Percentiles rank a stretch among this genome's conserved stretches.
Evolutionary conservation across 2,113 vertebrate species (phyloP).

Genomic region (Microtus pennsylvanicus): DNA sequence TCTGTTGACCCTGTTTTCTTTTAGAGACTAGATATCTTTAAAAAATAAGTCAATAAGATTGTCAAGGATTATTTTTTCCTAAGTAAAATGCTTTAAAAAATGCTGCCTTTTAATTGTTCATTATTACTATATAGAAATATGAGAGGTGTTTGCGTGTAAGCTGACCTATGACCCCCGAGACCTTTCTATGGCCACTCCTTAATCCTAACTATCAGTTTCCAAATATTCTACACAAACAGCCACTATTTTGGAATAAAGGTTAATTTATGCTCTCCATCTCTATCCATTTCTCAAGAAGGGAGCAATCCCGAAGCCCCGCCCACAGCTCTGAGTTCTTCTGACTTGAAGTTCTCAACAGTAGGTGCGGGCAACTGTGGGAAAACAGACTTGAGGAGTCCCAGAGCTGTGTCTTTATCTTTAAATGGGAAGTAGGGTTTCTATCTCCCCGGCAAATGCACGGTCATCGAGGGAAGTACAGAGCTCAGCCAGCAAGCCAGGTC

Average conservation of each 20-base stretch:
- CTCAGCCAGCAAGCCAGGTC: no score
- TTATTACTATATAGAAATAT: neutral
- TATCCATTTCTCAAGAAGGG: slow-evolving; percentile 11
- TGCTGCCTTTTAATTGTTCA: neutral
- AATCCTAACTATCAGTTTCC: neutral
- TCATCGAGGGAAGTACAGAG: neutral
- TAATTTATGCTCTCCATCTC: neutral
- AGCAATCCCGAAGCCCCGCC: neutral
- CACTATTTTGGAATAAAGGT: neutral
- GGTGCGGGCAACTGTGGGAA: neutral
- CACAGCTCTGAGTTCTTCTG: neutral
- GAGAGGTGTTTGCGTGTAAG: neutral
- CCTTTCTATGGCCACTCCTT: neutral
- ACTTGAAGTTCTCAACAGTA: neutral
- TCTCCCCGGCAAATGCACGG: neutral
- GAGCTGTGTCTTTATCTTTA: slow-evolving; percentile 8
- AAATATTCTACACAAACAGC: neutral
- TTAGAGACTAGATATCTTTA: neutral
- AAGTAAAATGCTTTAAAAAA: slow-evolving; percentile 43
- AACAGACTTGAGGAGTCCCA: neutral
- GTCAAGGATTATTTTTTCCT: neutral
- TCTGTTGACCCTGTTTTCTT: neutral
- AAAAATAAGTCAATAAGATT: neutral
- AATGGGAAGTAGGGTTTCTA: neutral
- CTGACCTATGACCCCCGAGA: neutral